Conservation (phyloP, 2,888 invertebrate genomes). For the Caenorhabditis sp. region DNA sequence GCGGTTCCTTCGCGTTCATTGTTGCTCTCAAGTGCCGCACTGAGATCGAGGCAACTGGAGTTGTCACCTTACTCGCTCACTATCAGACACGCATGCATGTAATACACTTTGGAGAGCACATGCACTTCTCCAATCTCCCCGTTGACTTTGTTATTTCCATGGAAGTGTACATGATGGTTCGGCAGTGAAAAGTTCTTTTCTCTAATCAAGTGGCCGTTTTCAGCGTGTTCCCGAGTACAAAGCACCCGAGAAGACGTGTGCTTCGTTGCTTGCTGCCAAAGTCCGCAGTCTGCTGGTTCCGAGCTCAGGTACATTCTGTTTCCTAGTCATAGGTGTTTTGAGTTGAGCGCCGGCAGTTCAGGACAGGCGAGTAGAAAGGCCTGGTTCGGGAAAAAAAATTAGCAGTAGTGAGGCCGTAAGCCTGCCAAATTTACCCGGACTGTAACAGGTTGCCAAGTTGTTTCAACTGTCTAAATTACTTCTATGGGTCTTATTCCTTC, state of each 20-base stretch:
- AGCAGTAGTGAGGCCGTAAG: no score
- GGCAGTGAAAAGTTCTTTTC: neutral
- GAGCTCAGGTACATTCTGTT: no score
- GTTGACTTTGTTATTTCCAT: slow-evolving; percentile 57
- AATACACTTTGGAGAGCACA: slow-evolving; percentile 61
- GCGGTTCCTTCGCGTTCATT: slow-evolving; percentile 64
- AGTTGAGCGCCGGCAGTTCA: no score
- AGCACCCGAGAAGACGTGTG: slow-evolving; percentile 58
- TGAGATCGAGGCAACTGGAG: slow-evolving; percentile 68
- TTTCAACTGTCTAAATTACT: no score
- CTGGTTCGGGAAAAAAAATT: no score
- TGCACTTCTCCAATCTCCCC: slow-evolving; percentile 63
- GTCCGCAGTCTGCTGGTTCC: slow-evolving; percentile 54
- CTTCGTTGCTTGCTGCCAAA: slow-evolving; percentile 55
- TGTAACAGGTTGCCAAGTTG: no score
- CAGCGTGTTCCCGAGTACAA: slow-evolving; percentile 55
- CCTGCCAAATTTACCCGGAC: no score
- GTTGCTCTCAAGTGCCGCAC: slow-evolving; percentile 66
- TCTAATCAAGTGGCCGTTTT: neutral
- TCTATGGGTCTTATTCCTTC: no score
- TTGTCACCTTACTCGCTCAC: slow-evolving; percentile 63
- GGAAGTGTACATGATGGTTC: slow-evolving; percentile 59
- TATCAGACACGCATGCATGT: slow-evolving; percentile 56
- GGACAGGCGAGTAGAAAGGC: no score
- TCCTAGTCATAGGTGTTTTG: no score